These are phyloP conservation scores for Conopomorpha cramerella DNA, from an alignment of 1,140 invertebrate species.

Conservation along the genomic window DNA sequence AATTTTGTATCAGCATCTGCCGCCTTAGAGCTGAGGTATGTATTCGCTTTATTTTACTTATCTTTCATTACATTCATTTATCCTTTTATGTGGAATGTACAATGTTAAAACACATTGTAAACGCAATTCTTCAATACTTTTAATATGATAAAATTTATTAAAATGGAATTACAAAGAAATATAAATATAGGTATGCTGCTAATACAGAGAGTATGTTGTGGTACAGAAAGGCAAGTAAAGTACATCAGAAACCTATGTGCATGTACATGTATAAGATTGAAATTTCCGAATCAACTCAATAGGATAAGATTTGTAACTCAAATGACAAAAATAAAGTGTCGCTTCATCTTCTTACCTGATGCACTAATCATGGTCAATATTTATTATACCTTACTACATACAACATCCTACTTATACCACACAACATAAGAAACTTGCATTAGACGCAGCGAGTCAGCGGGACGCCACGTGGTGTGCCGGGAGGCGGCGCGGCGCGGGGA, in stretches of 20 bases:
- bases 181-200: no score
- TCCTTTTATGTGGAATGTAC: not conserved
- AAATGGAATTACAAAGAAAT: no score
- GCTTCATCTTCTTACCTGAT: not conserved
- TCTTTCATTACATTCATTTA: no score
- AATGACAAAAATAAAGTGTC: not conserved
- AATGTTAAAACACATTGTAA: not conserved
- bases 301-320: no score
- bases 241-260: not conserved
- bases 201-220: no score
- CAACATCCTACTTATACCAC: constrained; percentile 3
- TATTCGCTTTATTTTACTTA: no score
- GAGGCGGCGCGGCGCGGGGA: constrained; percentile 19
- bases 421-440: constrained; percentile 1
- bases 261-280: no score
- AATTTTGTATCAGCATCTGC: constrained; percentile 28
- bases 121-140: not conserved
- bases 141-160: not conserved
- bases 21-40: constrained; percentile 27
- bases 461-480: constrained; percentile 24
- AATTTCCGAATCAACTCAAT: no score
- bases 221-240: no score
- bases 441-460: constrained; percentile 25
- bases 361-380: not conserved
- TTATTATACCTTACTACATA: not conserved